Conservation (phyloP, 2,113 vertebrate genomes). For the Psittacula cyanocephala region DNA sequence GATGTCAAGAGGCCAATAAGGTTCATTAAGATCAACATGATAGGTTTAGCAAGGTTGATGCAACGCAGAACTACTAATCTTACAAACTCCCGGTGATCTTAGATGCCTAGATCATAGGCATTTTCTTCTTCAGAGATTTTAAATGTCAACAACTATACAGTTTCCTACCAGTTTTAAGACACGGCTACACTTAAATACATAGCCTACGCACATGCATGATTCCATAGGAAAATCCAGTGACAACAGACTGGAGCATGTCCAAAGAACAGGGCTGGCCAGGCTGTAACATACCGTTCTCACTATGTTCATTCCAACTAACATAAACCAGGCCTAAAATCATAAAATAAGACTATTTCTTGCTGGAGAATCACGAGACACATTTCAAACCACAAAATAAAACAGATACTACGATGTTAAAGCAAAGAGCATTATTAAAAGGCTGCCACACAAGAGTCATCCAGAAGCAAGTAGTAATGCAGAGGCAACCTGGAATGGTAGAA, state of each 20-base stretch:
- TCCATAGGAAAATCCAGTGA: not conserved
- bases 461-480: not conserved
- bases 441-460: not conserved
- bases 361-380: not conserved
- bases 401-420: not conserved
- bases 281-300: not conserved
- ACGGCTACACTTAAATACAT: not conserved
- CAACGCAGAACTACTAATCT: not conserved
- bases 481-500: accelerated
- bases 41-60: not conserved
- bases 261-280: not conserved
- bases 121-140: not conserved
- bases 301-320: not conserved
- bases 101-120: not conserved
- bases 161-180: not conserved
- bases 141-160: not conserved
- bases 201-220: not conserved
- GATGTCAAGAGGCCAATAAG: not conserved
- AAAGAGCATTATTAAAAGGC: not conserved
- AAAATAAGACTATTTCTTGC: not conserved
- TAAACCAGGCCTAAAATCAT: not conserved
- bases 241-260: not conserved
- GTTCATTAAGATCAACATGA: constrained; percentile 17
- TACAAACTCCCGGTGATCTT: not conserved
- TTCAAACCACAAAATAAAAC: not conserved